Evolutionary conservation across 2,113 vertebrate genomes (phyloP).

Genomic region (Myanophis thanlyinensis): DNA sequence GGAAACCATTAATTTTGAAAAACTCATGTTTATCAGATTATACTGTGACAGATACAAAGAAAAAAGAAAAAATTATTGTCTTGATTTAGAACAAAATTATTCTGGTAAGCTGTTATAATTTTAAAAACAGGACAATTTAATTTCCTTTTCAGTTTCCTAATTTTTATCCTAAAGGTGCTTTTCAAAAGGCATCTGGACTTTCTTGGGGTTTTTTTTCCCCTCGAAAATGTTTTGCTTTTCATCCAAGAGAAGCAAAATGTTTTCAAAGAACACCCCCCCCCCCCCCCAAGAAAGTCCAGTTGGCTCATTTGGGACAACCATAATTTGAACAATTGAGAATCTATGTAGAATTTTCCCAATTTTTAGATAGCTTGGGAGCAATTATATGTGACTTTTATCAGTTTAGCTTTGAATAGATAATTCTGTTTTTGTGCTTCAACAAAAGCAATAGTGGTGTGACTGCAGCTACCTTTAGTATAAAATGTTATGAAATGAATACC

Average conservation of each 20-base stretch:
- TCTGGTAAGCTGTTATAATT: constrained; percentile 15
- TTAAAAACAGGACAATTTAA: constrained; percentile 26
- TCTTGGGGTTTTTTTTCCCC: neutral
- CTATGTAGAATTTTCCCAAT: constrained; percentile 27
- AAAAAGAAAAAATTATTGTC: constrained; percentile 19
- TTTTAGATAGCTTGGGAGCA: constrained; percentile 28
- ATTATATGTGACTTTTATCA: constrained; percentile 29
- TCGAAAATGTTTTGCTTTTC: too few relatives aligned
- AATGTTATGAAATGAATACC: constrained; percentile 47
- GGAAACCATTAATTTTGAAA: constrained; percentile 33
- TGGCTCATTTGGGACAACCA: neutral
- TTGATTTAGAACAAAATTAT: constrained; percentile 29
- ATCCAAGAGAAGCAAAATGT: too few relatives aligned
- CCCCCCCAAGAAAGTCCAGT: neutral
- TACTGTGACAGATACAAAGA: constrained; percentile 26
- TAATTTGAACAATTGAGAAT: neutral
- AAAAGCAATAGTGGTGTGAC: constrained; percentile 41
- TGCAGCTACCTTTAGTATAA: constrained; percentile 47
- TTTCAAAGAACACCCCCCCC: too few relatives aligned
- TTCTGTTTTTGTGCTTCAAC: constrained; percentile 35
- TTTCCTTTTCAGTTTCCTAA: constrained; percentile 36
- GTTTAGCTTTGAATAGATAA: constrained; percentile 38
- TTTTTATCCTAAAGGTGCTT: neutral
- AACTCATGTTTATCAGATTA: constrained; percentile 35
- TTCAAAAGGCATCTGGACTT: neutral